These are phyloP conservation scores for Endomychus coccineus DNA, from an alignment of 2,888 invertebrate species.

Conservation along the genomic window DNA sequence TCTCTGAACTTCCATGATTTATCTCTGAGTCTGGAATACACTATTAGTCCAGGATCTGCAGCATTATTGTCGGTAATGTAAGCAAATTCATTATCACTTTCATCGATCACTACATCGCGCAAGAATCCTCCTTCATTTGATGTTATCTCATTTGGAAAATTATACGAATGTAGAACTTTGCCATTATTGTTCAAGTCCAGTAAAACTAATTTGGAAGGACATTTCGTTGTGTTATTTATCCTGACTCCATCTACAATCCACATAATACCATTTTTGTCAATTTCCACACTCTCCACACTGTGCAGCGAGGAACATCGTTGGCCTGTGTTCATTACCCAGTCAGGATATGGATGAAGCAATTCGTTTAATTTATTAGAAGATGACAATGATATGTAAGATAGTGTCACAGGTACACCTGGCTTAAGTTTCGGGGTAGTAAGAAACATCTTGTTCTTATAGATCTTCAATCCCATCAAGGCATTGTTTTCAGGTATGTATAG, in stretches of 20 bases:
- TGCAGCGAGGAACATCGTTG: constrained; percentile 57
- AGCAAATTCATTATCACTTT: constrained; percentile 58
- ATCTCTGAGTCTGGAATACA: constrained; percentile 56
- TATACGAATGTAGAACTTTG: constrained; percentile 48
- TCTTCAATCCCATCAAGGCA: constrained; percentile 59
- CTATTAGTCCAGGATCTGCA: constrained; percentile 62
- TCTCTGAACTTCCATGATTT: constrained; percentile 65
- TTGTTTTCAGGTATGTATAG: constrained; percentile 61
- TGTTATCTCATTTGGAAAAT: constrained; percentile 53
- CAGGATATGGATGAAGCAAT: constrained; percentile 59
- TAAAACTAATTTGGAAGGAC: constrained; percentile 60
- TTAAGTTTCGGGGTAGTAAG: constrained; percentile 60
- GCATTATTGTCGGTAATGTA: constrained; percentile 64
- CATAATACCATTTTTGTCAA: constrained; percentile 63
- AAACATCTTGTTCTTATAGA: constrained; percentile 59
- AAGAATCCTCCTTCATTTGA: constrained; percentile 52
- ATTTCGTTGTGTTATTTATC: constrained; percentile 52
- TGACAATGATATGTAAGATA: constrained; percentile 48
- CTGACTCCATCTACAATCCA: constrained; percentile 63
- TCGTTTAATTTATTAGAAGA: constrained; percentile 46
- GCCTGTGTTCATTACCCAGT: constrained; percentile 55
- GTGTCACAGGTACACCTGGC: constrained; percentile 61
- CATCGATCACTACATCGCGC: constrained; percentile 65
- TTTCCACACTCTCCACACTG: constrained; percentile 66
- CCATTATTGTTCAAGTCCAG: constrained; percentile 57